Evolutionary conservation across 2,888 invertebrate genomes (phyloP).

Genomic region (Eupithecia abbreviata): DNA sequence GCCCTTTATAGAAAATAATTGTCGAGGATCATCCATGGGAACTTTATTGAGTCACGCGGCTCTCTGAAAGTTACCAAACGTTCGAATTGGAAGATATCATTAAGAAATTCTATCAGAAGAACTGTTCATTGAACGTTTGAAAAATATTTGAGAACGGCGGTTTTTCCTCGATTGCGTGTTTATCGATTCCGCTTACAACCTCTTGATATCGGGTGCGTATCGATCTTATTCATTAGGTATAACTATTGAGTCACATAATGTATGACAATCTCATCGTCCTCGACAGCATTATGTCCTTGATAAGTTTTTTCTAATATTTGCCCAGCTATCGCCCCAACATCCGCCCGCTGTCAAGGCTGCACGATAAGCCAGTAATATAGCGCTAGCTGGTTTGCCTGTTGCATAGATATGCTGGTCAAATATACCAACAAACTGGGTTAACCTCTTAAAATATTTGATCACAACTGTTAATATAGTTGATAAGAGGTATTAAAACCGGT

Average conservation of each 20-base stretch:
- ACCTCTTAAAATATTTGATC: conserved; percentile 60
- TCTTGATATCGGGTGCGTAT: background rate
- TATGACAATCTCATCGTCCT: conserved; percentile 7
- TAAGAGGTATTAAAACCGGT: conserved; percentile 25
- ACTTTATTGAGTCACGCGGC: conserved; percentile 38
- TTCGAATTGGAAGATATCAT: conserved; percentile 1
- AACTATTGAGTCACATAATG: background rate
- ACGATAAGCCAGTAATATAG: conserved; percentile 63
- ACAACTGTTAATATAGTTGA: conserved; percentile 30
- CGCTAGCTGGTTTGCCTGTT: conserved; percentile 50
- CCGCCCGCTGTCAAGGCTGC: conserved; percentile 68
- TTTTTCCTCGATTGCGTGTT: background rate
- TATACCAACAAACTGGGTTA: conserved; percentile 62
- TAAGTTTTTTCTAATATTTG: conserved; percentile 50
- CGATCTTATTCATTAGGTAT: background rate
- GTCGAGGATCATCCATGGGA: conserved; percentile 52
- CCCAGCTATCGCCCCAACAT: conserved; percentile 63
- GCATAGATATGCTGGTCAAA: conserved; percentile 64
- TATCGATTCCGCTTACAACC: background rate
- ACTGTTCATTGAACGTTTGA: background rate
- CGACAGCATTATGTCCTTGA: conserved; percentile 33
- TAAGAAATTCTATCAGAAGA: background rate
- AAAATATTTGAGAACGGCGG: background rate
- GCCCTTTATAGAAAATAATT: conserved; percentile 45
- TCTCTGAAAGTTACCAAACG: conserved; percentile 21